Percentiles rank a stretch among this genome's conserved stretches.
These are phyloP conservation scores for Syngnathoides biaculeatus DNA, from an alignment of 2,113 vertebrate genomes.

Conservation along the genomic window DNA sequence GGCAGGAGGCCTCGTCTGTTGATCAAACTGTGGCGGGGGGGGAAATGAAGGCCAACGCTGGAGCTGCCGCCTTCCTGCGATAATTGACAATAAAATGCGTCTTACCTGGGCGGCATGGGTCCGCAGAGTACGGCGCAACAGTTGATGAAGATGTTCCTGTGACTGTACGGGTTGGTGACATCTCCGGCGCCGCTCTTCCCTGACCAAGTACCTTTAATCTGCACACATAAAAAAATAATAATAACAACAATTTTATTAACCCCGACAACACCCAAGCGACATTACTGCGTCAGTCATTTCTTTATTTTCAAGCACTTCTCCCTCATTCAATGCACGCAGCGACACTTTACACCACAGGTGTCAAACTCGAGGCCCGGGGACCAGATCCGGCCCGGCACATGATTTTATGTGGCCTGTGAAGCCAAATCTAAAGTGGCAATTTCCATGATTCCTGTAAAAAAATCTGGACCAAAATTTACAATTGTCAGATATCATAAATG, in stretches of 20 bases:
- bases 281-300: too few relatives aligned
- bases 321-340: too few relatives aligned
- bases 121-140: conserved; percentile 90
- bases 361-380: too few relatives aligned
- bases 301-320: too few relatives aligned
- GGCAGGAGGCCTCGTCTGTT: conserved; percentile 89
- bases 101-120: conserved; percentile 89
- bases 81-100: too few relatives aligned
- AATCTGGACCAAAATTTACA: too few relatives aligned
- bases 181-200: conserved; percentile 83
- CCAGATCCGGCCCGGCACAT: too few relatives aligned
- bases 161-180: conserved; percentile 89
- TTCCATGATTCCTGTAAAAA: too few relatives aligned
- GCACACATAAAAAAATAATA: not conserved
- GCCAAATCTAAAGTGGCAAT: too few relatives aligned
- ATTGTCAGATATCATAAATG: too few relatives aligned
- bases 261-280: not conserved
- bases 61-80: not conserved
- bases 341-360: too few relatives aligned
- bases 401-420: too few relatives aligned
- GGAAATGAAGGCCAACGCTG: not conserved
- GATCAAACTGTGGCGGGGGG: conserved; percentile 78
- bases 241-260: not conserved
- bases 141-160: conserved; percentile 87
- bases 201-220: conserved; percentile 98